Evolutionary conservation across 1,140 invertebrate species (phyloP), one percentile per base, ranked within the genome.

Genomic region (Holcopasites calliopsidis): DNA sequence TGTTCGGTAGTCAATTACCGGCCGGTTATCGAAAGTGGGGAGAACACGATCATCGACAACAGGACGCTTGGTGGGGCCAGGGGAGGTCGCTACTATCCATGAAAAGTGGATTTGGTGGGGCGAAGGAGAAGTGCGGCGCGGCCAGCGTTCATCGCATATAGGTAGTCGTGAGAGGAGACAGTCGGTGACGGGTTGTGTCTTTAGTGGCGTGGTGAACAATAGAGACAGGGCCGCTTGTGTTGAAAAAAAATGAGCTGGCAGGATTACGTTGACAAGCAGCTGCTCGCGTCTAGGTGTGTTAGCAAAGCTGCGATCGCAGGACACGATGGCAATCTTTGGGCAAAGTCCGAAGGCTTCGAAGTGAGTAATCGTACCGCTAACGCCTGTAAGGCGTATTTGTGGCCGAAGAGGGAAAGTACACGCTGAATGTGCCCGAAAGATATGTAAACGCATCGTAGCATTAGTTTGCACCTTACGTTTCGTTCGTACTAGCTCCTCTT

Each of bases 231-330:
- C 76, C 40, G 65, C 78, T 77, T 87, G 83, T 80, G 80, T 80
- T 83, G 11, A 44, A 44, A 77, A 85, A 95, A 92, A 90, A 98
- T 98, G 97, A 98, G 97, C 95, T 98, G 97, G 97, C 97, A 98
- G 95, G 96, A 97, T 95, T 98, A 98, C 94, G 96, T 98, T 91
- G 97, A 98, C 93, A 98, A 97, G 94, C 97, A 98, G 93, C 95
- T 98, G 93, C 94, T 98, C 93, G 96, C 96, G 88, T 97, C 96
- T 88, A 95, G 95, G 92, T 97, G 96, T 95, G 96, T 97, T 85
- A 96, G 95, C 92, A 97, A 97, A 94, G 97, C 97, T 85, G 97
- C 96, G 83, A 98, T 98, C 91, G 97, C 96, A 89, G 97, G 97
- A 92, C 96, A 97, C 92, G 97, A 98, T 92, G 97, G 97, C 91